Evolutionary conservation across 2,888 invertebrate species (phyloP).

Genomic region (Schrankia costaestrigalis): DNA sequence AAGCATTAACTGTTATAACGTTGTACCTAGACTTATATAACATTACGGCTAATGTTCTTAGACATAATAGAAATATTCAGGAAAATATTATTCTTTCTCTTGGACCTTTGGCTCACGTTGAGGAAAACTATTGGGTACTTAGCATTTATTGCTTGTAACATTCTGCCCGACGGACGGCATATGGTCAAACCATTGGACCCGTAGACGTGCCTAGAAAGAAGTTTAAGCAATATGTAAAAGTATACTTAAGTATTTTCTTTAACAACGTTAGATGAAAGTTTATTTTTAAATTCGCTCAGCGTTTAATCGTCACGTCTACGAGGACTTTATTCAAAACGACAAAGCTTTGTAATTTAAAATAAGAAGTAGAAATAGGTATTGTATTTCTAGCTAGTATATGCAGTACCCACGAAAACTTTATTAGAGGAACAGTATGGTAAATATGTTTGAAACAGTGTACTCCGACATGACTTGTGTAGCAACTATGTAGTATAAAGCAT

Average conservation of each 20-base stretch:
- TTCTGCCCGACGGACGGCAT: slow-evolving; percentile 14
- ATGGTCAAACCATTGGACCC: slow-evolving; percentile 10
- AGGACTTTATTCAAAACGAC: slow-evolving; percentile 28
- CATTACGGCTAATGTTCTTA: slow-evolving; percentile 10
- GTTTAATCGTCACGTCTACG: slow-evolving; percentile 28
- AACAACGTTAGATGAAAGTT: slow-evolving; percentile 13
- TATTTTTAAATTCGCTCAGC: slow-evolving; percentile 25
- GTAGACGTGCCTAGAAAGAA: slow-evolving; percentile 12
- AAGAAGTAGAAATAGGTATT: slow-evolving; percentile 23
- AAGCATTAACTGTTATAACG: no score
- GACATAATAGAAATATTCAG: slow-evolving; percentile 16
- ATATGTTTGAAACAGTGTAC: slow-evolving; percentile 27
- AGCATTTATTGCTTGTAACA: slow-evolving; percentile 29
- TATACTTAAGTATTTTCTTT: slow-evolving; percentile 5
- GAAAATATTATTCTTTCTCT: slow-evolving; percentile 9
- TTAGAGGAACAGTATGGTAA: slow-evolving; percentile 27
- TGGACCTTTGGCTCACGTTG: slow-evolving; percentile 3
- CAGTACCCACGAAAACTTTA: slow-evolving; percentile 32
- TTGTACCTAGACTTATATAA: no score
- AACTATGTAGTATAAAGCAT: slow-evolving; percentile 3
- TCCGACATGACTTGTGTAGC: slow-evolving; percentile 9
- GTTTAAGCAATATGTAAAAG: slow-evolving; percentile 8
- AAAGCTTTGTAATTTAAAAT: slow-evolving; percentile 31
- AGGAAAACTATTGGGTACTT: slow-evolving; percentile 20
- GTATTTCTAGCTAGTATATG: slow-evolving; percentile 27